Conservation (phyloP, 64 coral and sea anemone species). For the Stylophora pistillata region DNA sequence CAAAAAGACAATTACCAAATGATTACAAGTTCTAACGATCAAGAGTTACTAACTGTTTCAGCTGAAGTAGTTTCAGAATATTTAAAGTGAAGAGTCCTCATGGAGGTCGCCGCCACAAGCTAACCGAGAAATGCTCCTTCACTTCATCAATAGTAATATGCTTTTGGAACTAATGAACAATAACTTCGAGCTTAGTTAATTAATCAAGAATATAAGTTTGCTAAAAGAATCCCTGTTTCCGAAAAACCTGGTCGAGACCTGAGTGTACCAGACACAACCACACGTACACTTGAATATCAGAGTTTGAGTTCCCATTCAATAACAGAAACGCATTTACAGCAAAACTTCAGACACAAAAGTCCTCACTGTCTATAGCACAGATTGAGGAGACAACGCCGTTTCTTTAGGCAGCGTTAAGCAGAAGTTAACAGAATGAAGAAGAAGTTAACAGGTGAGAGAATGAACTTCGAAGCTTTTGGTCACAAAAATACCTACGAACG, state of each 20-base stretch:
- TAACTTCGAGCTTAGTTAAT: background rate
- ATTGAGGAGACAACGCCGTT: background rate
- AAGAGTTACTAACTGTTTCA: background rate
- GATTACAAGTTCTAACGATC: background rate
- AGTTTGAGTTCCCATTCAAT: background rate
- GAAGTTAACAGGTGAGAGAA: background rate
- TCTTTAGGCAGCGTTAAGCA: background rate
- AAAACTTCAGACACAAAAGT: background rate
- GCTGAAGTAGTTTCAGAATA: background rate
- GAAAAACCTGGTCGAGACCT: background rate
- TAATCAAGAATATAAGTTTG: background rate
- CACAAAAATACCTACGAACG: too few species aligned
- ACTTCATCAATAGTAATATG: background rate
- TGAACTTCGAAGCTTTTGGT: too few species aligned
- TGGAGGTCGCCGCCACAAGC: background rate
- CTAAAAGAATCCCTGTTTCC: background rate
- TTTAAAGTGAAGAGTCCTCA: background rate
- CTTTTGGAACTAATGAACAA: background rate
- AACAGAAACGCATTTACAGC: constrained; percentile 8
- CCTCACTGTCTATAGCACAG: background rate
- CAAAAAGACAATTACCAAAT: background rate
- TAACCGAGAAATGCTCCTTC: background rate
- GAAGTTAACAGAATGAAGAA: background rate
- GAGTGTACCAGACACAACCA: background rate
- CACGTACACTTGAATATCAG: too few species aligned